Conservation (phyloP, 2,797 vertebrate genomes). For the Anguilla anguilla region DNA sequence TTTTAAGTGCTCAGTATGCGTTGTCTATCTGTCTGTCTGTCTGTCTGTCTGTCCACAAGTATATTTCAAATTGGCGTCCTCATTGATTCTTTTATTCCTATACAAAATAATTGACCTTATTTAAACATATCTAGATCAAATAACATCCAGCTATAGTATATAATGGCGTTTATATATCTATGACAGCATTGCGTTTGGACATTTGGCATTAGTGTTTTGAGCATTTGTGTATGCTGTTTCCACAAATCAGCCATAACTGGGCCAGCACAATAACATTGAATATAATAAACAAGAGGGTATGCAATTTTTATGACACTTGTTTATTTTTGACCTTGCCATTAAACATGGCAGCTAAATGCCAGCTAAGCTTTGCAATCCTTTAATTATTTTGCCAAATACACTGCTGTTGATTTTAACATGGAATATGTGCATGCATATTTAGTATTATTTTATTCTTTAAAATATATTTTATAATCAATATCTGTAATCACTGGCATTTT, state of each 20-base stretch:
- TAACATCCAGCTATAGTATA: neutral
- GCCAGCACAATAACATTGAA: neutral
- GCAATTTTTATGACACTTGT: neutral
- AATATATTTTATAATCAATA: neutral
- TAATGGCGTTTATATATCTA: neutral
- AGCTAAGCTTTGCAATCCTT: neutral
- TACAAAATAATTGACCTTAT: neutral
- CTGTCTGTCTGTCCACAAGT: neutral
- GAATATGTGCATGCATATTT: neutral
- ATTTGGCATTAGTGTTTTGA: neutral
- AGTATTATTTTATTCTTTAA: neutral
- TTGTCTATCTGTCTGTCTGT: neutral
- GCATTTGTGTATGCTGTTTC: neutral
- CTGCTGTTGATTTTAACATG: neutral
- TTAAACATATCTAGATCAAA: neutral
- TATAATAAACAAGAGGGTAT: neutral
- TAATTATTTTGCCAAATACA: neutral
- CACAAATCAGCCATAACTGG: neutral
- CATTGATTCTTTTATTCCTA: neutral
- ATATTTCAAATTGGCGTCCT: neutral
- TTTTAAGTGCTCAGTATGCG: slow-evolving; percentile 7
- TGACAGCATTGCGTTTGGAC: neutral
- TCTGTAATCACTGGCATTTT: neutral
- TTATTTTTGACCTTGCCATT: neutral
- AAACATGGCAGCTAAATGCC: neutral